Conservation (phyloP, 2,113 vertebrate genomes). For the Ptilonorhynchus violaceus region DNA sequence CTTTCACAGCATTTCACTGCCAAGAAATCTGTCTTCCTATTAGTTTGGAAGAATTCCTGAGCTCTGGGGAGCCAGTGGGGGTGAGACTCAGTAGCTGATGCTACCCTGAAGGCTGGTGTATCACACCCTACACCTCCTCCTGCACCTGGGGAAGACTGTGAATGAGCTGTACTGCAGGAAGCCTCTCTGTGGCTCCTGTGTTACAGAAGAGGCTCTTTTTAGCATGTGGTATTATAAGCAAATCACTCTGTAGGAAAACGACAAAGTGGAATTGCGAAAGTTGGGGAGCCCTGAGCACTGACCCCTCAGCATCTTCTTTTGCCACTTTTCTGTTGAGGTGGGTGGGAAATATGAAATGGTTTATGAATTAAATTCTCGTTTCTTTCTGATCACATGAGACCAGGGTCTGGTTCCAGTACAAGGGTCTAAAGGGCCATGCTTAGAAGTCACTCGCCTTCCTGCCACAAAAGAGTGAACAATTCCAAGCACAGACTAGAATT, state of each 20-base stretch:
- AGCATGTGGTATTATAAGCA: neutral
- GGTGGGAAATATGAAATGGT: neutral
- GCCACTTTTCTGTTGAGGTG: neutral
- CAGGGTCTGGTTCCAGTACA: neutral
- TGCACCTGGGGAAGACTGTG: neutral
- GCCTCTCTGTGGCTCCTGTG: neutral
- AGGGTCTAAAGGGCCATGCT: neutral
- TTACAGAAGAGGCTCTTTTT: fast-evolving
- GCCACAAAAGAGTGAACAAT: neutral
- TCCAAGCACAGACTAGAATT: neutral
- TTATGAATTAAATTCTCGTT: neutral
- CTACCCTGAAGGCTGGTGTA: neutral
- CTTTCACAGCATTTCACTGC: neutral
- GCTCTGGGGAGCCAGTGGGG: neutral
- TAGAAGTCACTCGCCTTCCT: neutral
- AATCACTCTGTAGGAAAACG: neutral
- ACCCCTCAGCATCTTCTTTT: neutral
- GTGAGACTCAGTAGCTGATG: neutral
- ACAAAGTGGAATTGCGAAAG: neutral
- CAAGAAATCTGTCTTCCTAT: neutral
- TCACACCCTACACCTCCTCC: neutral
- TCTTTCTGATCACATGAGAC: neutral
- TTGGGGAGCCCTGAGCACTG: neutral
- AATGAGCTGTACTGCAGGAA: neutral
- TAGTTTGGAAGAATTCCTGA: neutral